These are phyloP conservation scores for Marmota flaviventris DNA, from an alignment of 2,113 vertebrate genomes.

Conservation along the genomic window DNA sequence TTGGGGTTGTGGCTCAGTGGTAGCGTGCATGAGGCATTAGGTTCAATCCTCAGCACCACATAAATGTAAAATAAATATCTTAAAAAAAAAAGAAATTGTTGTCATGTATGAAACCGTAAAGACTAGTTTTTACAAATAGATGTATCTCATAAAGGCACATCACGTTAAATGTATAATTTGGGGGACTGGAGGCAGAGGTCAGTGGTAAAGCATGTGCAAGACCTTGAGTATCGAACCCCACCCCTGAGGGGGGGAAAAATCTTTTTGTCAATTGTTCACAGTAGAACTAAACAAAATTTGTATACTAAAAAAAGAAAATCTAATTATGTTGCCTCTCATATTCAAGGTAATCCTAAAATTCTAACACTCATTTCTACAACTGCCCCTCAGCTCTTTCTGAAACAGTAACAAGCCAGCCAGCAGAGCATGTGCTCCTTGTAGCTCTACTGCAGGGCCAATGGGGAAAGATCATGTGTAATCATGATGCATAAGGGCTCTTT, in stretches of 20 bases:
- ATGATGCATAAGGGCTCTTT: background rate
- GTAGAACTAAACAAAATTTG: conserved; percentile 28
- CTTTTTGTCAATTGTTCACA: background rate
- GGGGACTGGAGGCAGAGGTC: background rate
- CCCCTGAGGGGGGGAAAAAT: background rate
- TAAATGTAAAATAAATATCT: too few relatives aligned
- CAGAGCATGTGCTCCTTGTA: background rate
- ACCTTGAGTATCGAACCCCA: background rate
- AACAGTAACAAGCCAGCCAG: background rate
- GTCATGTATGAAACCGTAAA: background rate
- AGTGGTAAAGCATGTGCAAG: background rate
- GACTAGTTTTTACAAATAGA: background rate
- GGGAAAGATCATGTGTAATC: background rate
- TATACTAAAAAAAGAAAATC: conserved; percentile 18
- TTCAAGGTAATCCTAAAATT: conserved; percentile 26
- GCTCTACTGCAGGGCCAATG: too few relatives aligned
- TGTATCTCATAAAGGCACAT: background rate
- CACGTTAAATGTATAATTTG: background rate
- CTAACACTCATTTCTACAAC: conserved; percentile 14
- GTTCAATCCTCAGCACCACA: too few relatives aligned
- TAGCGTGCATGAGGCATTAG: too few relatives aligned
- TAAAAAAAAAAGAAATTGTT: background rate
- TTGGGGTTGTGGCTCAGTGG: too few relatives aligned
- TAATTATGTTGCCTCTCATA: background rate
- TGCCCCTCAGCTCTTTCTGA: background rate